A percentile compares a stretch with the other conserved stretches of the same genome.
Evolutionary conservation across 2,888 invertebrate species (phyloP).

Genomic region (Drosophila nr. fundita): DNA sequence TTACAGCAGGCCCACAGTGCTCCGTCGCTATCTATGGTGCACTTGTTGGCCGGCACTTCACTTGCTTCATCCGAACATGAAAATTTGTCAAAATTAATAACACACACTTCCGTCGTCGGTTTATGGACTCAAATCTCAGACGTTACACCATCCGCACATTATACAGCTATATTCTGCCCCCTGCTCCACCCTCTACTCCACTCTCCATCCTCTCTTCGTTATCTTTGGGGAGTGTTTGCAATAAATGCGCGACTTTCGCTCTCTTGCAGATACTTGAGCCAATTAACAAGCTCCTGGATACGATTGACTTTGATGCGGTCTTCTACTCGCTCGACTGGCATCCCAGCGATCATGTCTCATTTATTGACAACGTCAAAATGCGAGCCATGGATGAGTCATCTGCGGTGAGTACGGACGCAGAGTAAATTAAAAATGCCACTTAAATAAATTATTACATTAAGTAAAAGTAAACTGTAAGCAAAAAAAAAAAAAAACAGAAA

Average conservation of each 20-base stretch:
- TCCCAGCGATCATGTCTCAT: constrained; percentile 93
- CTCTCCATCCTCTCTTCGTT: background rate
- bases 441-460: background rate
- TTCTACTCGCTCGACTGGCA: constrained; percentile 99
- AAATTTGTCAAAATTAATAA: constrained; percentile 83
- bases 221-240: constrained; percentile 38
- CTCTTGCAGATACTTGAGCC: constrained; percentile 91
- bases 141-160: constrained; percentile 29
- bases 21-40: constrained; percentile 37
- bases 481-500: background rate
- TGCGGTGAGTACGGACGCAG: constrained; percentile 86
- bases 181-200: background rate
- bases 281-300: constrained; percentile 93
- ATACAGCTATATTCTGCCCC: background rate
- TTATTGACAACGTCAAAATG: constrained; percentile 95
- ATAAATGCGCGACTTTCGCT: constrained; percentile 31
- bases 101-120: constrained; percentile 77
- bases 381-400: constrained; percentile 90
- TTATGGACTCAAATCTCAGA: constrained; percentile 64
- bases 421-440: background rate
- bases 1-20: background rate
- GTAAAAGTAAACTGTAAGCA: background rate
- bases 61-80: constrained; percentile 68
- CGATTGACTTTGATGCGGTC: constrained; percentile 93
- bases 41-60: constrained; percentile 62